Evolutionary conservation across 1,140 invertebrate genomes (phyloP).

Genomic region (Heliothis virescens): DNA sequence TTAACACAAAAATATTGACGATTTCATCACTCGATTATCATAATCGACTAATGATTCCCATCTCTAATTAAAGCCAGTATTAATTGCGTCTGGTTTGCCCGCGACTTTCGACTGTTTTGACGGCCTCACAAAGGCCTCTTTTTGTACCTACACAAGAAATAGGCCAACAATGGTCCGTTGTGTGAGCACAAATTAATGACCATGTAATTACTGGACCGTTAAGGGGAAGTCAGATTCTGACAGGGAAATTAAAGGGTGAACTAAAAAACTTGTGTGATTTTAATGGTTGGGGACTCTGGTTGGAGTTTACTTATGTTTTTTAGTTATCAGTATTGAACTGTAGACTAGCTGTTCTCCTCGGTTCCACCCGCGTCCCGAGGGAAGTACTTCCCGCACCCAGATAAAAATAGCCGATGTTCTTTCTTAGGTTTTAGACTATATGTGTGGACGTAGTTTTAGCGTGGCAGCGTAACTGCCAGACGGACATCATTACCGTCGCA

Average conservation of each 20-base stretch:
- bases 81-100: constrained; percentile 29
- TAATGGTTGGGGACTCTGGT: neutral
- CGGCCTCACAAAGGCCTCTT: constrained; percentile 34
- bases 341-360: too few species aligned
- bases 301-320: neutral
- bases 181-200: constrained; percentile 40
- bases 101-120: constrained; percentile 48
- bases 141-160: constrained; percentile 31
- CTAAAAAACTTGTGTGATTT: neutral
- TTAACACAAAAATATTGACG: neutral
- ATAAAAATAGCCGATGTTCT: too few species aligned
- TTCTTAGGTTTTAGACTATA: too few species aligned
- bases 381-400: too few species aligned
- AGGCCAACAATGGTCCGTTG: constrained; percentile 3
- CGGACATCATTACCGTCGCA: too few species aligned
- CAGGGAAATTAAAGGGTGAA: constrained; percentile 22
- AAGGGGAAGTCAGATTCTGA: constrained; percentile 3
- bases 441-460: too few species aligned
- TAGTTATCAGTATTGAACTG: neutral
- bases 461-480: too few species aligned
- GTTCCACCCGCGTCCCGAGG: too few species aligned
- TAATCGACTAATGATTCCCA: constrained; percentile 25
- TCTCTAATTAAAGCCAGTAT: constrained; percentile 25
- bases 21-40: constrained; percentile 22
- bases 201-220: constrained; percentile 29